phyloP scores from a whole-genome alignment of 1,140 invertebrate species.

The Drosophila nikananu region DNA sequence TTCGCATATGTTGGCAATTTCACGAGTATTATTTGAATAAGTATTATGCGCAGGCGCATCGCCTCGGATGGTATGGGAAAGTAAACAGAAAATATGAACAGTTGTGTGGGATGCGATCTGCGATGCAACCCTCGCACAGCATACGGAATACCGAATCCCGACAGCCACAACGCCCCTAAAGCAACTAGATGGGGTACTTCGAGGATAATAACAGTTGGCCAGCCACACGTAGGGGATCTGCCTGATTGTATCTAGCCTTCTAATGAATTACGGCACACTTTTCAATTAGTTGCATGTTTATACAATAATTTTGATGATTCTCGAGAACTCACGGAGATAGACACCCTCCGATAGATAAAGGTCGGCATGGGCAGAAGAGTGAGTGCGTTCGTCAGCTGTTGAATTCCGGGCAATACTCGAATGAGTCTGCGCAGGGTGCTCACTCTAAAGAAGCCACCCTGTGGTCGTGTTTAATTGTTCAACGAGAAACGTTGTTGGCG shows the following conservation, averaged over 20 bases:
- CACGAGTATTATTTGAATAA: conserved; percentile 23
- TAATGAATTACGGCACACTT: conserved; percentile 71
- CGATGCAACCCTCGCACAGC: conserved; percentile 31
- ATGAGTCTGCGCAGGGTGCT: conserved; percentile 42
- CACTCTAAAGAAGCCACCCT: conserved; percentile 33
- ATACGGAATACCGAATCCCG: conserved; percentile 13
- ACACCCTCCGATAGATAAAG: conserved; percentile 36
- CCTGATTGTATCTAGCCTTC: conserved; percentile 46
- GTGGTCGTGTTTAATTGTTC: conserved; percentile 60
- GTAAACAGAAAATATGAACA: conserved; percentile 36
- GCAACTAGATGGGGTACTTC: conserved; percentile 18
- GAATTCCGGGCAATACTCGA: conserved; percentile 24
- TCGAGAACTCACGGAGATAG: conserved; percentile 20
- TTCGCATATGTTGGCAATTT: conserved; percentile 67
- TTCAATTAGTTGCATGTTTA: conserved; percentile 66
- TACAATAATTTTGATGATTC: conserved; percentile 60
- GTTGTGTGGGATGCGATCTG: conserved; percentile 50
- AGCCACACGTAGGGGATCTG: conserved; percentile 5
- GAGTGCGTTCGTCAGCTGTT: conserved; percentile 60
- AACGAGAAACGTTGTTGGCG: conserved; percentile 16
- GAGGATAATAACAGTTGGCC: conserved; percentile 49
- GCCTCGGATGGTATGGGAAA: background rate
- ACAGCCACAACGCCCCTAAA: conserved; percentile 31
- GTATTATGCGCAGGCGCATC: conserved; percentile 31
- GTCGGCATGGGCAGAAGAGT: background rate